Conservation (phyloP, 2,888 invertebrate species). For the Cryptops parisi region DNA sequence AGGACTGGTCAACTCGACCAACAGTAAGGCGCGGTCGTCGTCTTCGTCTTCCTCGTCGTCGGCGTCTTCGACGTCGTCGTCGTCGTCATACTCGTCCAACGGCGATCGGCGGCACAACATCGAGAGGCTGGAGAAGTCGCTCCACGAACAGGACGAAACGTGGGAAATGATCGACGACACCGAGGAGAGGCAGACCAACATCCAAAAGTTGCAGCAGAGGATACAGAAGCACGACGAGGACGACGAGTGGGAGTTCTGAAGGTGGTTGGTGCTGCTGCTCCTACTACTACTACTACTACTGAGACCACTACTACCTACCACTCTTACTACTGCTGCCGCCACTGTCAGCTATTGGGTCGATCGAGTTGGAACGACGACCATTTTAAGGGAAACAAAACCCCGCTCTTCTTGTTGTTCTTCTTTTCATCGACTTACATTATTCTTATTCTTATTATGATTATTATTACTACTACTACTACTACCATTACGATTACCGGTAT, state of each 20-base stretch:
- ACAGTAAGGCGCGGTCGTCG: neutral
- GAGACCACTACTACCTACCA: too few relatives aligned
- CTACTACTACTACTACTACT: too few relatives aligned
- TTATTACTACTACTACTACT: too few relatives aligned
- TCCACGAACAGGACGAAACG: conserved; percentile 20
- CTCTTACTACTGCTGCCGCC: too few relatives aligned
- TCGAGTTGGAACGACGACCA: too few relatives aligned
- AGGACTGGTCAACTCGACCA: neutral
- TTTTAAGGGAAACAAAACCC: too few relatives aligned
- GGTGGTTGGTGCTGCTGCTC: too few relatives aligned
- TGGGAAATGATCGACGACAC: conserved; percentile 21
- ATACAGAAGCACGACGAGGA: conserved; percentile 21
- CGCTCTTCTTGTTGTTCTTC: too few relatives aligned
- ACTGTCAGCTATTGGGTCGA: too few relatives aligned
- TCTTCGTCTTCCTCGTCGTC: neutral
- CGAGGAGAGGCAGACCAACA: conserved; percentile 21
- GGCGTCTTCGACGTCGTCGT: neutral
- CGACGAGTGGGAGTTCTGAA: conserved; percentile 23
- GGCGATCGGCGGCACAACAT: conserved; percentile 15
- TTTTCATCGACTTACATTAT: too few relatives aligned
- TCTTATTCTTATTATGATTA: too few relatives aligned
- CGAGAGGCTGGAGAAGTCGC: conserved; percentile 18
- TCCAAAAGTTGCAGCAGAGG: conserved; percentile 22
- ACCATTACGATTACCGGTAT: too few relatives aligned
- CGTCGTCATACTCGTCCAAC: neutral